Percentiles rank a stretch among this genome's conserved stretches.
Evolutionary conservation across 2,888 invertebrate species (phyloP).

Genomic region (Phortica magna): DNA sequence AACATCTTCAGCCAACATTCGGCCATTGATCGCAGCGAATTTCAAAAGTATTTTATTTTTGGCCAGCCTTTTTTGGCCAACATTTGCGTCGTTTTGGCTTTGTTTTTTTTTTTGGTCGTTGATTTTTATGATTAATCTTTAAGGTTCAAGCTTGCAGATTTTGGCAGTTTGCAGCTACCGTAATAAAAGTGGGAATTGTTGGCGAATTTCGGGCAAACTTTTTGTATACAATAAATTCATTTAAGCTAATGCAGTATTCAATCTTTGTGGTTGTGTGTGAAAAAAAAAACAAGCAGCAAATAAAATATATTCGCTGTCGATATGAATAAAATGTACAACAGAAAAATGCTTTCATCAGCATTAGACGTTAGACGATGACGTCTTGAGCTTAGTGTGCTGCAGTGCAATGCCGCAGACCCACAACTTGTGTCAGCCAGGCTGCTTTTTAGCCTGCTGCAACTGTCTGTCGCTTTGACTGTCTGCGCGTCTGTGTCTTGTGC

Average conservation of each 20-base stretch:
- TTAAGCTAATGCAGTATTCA: too few relatives aligned
- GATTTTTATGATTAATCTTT: slow-evolving; percentile 14
- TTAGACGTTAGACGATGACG: slow-evolving; percentile 11
- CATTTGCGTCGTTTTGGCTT: neutral
- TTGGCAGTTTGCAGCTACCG: neutral
- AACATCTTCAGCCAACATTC: neutral
- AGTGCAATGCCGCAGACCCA: neutral
- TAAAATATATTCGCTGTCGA: slow-evolving; percentile 52
- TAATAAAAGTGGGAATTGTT: neutral
- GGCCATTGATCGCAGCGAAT: neutral
- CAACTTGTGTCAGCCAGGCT: neutral
- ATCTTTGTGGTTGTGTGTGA: too few relatives aligned
- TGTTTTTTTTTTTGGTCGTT: neutral
- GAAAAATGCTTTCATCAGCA: slow-evolving; percentile 66
- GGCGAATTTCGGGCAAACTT: neutral
- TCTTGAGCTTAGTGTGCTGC: neutral
- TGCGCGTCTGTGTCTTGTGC: slow-evolving; percentile 49
- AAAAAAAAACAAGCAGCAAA: slow-evolving; percentile 5
- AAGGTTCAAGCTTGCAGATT: neutral
- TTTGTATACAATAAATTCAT: too few relatives aligned
- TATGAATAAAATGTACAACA: slow-evolving; percentile 68
- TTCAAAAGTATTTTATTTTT: neutral
- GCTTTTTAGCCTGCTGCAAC: neutral
- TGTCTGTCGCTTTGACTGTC: slow-evolving; percentile 23
- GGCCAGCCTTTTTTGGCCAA: neutral